Conservation (phyloP, 2,797 vertebrate species). For the Threskiornis aethiopicus region DNA sequence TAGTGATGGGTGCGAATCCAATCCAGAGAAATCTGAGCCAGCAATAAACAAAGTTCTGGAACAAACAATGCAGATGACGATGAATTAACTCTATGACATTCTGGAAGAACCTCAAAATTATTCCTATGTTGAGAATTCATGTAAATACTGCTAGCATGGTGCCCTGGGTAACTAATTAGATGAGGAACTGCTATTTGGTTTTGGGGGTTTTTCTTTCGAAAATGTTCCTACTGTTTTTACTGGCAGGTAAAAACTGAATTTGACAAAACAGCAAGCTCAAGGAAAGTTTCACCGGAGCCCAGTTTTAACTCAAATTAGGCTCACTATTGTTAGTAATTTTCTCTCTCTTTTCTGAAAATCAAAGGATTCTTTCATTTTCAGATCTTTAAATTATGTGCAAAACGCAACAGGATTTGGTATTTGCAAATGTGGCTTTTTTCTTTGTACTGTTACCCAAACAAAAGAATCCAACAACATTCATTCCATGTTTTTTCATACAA, state of each 20-base stretch:
- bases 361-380: background rate
- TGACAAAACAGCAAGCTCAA: background rate
- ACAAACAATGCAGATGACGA: background rate
- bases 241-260: background rate
- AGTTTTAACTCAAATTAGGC: background rate
- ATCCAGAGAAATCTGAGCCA: background rate
- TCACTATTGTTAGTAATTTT: background rate
- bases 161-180: background rate
- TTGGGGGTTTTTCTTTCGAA: background rate
- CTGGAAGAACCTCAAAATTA: background rate
- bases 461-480: background rate
- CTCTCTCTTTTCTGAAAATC: background rate
- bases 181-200: background rate
- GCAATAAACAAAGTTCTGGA: background rate
- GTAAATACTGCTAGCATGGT: background rate
- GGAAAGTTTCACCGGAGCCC: background rate
- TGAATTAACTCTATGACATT: background rate
- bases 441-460: background rate
- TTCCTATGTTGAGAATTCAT: background rate
- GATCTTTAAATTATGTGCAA: background rate
- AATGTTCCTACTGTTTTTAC: background rate
- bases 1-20: background rate
- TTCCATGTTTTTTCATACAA: background rate
- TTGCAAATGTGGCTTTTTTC: background rate
- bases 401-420: background rate